Evolutionary conservation across 2,113 vertebrate species (phyloP).

Genomic region (Lophura nycthemera): DNA sequence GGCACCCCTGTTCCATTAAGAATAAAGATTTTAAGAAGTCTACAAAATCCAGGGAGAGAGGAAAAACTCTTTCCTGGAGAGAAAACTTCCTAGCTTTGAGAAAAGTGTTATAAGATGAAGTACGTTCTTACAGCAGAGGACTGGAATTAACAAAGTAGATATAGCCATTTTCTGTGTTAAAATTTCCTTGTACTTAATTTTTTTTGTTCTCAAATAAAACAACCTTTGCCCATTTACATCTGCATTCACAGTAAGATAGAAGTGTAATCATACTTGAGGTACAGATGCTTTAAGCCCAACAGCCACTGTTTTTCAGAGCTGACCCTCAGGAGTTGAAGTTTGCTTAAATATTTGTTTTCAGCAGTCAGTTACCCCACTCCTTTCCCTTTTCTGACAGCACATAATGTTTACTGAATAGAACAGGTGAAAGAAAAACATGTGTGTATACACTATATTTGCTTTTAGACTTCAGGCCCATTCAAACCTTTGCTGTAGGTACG

Average conservation of each 20-base stretch:
- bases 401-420: not conserved
- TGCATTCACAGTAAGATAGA: not conserved
- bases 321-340: not conserved
- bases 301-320: not conserved
- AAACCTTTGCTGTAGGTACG: not conserved
- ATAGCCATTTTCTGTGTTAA: not conserved
- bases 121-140: not conserved
- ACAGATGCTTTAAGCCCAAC: not conserved
- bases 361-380: not conserved
- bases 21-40: not conserved
- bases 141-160: not conserved
- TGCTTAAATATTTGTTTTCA: constrained; percentile 12
- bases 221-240: not conserved
- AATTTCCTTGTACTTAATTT: not conserved
- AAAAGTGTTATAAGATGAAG: not conserved
- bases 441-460: not conserved
- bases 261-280: not conserved
- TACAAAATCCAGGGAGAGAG: too few relatives aligned
- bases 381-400: not conserved
- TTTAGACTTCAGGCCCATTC: not conserved
- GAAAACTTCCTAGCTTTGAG: not conserved
- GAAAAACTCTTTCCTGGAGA: not conserved
- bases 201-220: not conserved
- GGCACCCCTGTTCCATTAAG: not conserved
- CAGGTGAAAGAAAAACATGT: not conserved